Conservation (phyloP, 1,140 invertebrate genomes). For the Drosophila paulistorum region DNA sequence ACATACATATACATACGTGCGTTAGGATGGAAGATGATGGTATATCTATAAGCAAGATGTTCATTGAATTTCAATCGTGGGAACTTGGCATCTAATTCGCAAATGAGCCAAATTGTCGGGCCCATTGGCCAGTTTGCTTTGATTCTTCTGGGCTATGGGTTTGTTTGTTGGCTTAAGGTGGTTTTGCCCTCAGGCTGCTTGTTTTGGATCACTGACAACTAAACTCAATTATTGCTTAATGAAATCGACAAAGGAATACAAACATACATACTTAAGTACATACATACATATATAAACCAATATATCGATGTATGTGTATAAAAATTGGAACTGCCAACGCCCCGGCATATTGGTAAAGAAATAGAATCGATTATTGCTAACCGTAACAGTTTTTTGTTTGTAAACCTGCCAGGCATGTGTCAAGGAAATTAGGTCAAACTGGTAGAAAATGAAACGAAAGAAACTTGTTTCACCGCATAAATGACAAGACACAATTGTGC, state of each 20-base stretch:
- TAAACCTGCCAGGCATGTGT: slow-evolving; percentile 79
- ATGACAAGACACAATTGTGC: slow-evolving; percentile 49
- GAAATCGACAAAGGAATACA: slow-evolving; percentile 64
- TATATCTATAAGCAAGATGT: slow-evolving; percentile 28
- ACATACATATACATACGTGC: too few relatives aligned
- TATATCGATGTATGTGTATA: not conserved
- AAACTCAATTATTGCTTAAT: slow-evolving; percentile 79
- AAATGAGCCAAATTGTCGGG: slow-evolving; percentile 41
- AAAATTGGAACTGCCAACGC: slow-evolving; percentile 61
- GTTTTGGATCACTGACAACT: slow-evolving; percentile 70
- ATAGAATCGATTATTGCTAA: slow-evolving; percentile 77
- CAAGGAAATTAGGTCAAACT: slow-evolving; percentile 77
- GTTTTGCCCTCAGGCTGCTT: slow-evolving; percentile 55
- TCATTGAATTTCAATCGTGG: slow-evolving; percentile 72
- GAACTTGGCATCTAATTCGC: slow-evolving; percentile 51
- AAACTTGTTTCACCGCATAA: slow-evolving; percentile 55
- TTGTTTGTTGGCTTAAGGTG: slow-evolving; percentile 34
- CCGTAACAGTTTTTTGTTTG: slow-evolving; percentile 76
- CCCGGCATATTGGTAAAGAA: slow-evolving; percentile 36
- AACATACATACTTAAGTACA: too few relatives aligned
- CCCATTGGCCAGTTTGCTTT: slow-evolving; percentile 19
- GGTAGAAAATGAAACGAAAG: slow-evolving; percentile 45
- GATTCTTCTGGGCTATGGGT: slow-evolving; percentile 15
- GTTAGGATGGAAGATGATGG: too few relatives aligned
- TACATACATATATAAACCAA: slow-evolving; percentile 2